Evolutionary conservation across 2,797 vertebrate species (phyloP).

Genomic region (Emys orbicularis): DNA sequence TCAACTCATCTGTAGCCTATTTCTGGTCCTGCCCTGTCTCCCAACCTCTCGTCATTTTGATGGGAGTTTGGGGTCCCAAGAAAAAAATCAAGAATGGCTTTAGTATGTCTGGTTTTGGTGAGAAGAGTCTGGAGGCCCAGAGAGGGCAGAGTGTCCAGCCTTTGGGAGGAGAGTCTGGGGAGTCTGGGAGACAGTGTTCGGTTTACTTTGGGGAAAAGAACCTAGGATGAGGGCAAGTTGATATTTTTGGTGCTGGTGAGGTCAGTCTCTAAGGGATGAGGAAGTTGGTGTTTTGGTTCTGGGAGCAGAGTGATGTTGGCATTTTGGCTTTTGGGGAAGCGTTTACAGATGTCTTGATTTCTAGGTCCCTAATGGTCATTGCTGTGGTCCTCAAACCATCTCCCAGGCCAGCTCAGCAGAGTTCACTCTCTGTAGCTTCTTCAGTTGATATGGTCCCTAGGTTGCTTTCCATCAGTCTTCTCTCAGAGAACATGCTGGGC

Average conservation of each 20-base stretch:
- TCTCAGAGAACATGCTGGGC: constrained; percentile 20
- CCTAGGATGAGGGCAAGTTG: not conserved
- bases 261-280: not conserved
- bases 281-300: not conserved
- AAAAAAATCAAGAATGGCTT: not conserved
- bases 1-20: not conserved
- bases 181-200: not conserved
- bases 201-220: not conserved
- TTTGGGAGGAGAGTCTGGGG: not conserved
- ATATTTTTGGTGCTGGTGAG: not conserved
- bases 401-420: not conserved
- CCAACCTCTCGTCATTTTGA: not conserved
- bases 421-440: not conserved
- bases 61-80: not conserved
- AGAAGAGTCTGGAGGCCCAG: not conserved
- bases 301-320: not conserved
- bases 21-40: not conserved
- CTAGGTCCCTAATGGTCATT: not conserved
- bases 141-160: not conserved
- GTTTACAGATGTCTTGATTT: not conserved
- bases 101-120: not conserved
- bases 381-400: not conserved
- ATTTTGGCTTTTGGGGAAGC: not conserved
- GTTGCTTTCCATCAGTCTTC: constrained; percentile 72
- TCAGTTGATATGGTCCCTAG: constrained; percentile 63